Percentiles rank a stretch among this genome's conserved stretches.
Evolutionary conservation across 1,140 invertebrate species (phyloP).

Genomic region (Goniozus legneri): DNA sequence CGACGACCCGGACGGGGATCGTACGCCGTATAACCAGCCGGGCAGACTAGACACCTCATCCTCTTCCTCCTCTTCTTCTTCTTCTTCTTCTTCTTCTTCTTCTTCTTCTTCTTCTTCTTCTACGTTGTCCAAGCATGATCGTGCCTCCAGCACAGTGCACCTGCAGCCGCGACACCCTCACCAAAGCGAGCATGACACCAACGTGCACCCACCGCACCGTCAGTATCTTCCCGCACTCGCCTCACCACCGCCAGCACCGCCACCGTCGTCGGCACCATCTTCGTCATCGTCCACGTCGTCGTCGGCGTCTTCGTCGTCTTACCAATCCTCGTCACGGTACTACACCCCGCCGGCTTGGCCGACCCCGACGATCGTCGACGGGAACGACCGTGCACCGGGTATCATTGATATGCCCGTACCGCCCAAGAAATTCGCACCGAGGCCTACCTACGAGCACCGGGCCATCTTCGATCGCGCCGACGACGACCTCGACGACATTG

Average conservation of each 20-base stretch:
- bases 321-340: slow-evolving; percentile 25
- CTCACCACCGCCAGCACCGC: slow-evolving; percentile 30
- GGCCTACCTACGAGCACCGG: slow-evolving; percentile 51
- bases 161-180: slow-evolving; percentile 36
- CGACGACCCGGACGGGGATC: slow-evolving; percentile 20
- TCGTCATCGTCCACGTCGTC: slow-evolving; percentile 10
- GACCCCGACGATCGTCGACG: slow-evolving; percentile 43
- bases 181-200: slow-evolving; percentile 42
- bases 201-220: slow-evolving; percentile 39
- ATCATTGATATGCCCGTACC: slow-evolving; percentile 24
- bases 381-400: slow-evolving; percentile 36
- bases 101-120: slow-evolving; percentile 30
- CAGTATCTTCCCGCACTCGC: slow-evolving; percentile 35
- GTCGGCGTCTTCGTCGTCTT: slow-evolving; percentile 17
- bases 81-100: slow-evolving; percentile 27
- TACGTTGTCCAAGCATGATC: slow-evolving; percentile 46
- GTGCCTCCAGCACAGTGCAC: slow-evolving; percentile 41
- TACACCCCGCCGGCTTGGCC: slow-evolving; percentile 32
- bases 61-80: slow-evolving; percentile 27
- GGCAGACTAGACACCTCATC: slow-evolving; percentile 22
- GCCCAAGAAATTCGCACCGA: slow-evolving; percentile 47
- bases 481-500: slow-evolving; percentile 45
- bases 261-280: slow-evolving; percentile 28
- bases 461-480: slow-evolving; percentile 48
- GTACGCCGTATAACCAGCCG: slow-evolving; percentile 8